Conservation (phyloP, 2,113 vertebrate species). For the Laticauda laticaudata region DNA sequence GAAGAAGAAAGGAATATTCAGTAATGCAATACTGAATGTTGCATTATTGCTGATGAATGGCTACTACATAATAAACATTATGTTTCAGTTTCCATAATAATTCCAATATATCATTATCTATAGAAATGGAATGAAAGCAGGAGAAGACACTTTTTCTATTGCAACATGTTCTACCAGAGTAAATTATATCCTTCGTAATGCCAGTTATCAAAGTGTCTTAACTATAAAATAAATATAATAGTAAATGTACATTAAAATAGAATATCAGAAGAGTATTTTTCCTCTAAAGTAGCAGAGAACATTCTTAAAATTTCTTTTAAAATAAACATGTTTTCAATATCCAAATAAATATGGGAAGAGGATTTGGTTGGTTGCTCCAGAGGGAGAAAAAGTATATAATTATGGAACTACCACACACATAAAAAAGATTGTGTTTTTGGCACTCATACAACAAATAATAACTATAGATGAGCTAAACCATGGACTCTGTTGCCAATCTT, state of each 20-base stretch:
- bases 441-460: not conserved
- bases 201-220: not conserved
- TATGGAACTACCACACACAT: not conserved
- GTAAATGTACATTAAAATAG: not conserved
- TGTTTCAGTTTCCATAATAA: conserved; percentile 20
- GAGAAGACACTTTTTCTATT: conserved; percentile 16
- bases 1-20: not conserved
- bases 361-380: not conserved
- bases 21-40: not conserved
- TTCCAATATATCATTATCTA: conserved; percentile 20
- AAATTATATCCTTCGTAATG: not conserved
- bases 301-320: not conserved
- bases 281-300: not conserved
- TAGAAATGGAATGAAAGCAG: conserved; percentile 44
- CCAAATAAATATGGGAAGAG: not conserved
- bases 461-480: too few species aligned
- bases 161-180: conserved; percentile 28
- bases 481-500: not conserved
- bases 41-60: too few species aligned
- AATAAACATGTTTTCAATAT: not conserved
- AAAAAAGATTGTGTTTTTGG: not conserved
- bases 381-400: not conserved
- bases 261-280: not conserved
- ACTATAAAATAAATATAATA: not conserved
- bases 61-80: not conserved